phyloP scores from a whole-genome alignment of 2,797 vertebrate species.

The Acipenser ruthenus region DNA sequence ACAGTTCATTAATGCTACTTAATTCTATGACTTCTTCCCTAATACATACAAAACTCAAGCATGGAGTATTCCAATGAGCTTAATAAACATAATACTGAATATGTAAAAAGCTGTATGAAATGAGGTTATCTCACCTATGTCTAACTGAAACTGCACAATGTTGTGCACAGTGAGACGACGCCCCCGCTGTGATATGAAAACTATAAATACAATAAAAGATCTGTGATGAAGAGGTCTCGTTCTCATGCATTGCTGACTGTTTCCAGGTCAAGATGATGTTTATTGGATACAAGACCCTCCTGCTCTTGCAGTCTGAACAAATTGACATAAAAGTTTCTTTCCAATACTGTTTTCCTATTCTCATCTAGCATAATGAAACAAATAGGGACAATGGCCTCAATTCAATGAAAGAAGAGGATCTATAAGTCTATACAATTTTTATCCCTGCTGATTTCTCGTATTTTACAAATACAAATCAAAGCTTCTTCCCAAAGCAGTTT shows the following conservation, averaged over 20 bases:
- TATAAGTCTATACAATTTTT: no score
- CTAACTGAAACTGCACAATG: slow-evolving; percentile 38
- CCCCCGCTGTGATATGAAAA: slow-evolving; percentile 4
- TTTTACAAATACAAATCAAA: no score
- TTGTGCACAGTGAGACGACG: no score
- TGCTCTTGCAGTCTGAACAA: no score
- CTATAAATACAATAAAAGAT: slow-evolving; percentile 7
- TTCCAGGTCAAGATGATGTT: slow-evolving; percentile 18
- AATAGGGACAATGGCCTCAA: no score
- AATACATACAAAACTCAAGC: slow-evolving; percentile 87
- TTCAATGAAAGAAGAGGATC: no score
- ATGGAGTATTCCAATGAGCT: slow-evolving; percentile 78
- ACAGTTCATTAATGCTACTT: slow-evolving; percentile 99
- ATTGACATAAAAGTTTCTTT: no score
- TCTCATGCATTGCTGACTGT: slow-evolving; percentile 11
- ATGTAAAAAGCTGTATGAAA: slow-evolving; percentile 36
- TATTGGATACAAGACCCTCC: slow-evolving; percentile 14
- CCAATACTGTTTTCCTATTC: no score
- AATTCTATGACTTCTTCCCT: slow-evolving; percentile 96
- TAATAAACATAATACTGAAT: slow-evolving; percentile 69
- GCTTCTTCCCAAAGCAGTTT: no score
- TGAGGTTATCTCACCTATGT: slow-evolving; percentile 35
- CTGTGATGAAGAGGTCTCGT: slow-evolving; percentile 24
- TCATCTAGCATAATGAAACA: no score
- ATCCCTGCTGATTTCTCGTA: no score